A percentile compares a stretch with the other conserved stretches of the same genome.
These are phyloP conservation scores for Halictus ligatus DNA, from an alignment of 2,888 invertebrate species.

Conservation along the genomic window DNA sequence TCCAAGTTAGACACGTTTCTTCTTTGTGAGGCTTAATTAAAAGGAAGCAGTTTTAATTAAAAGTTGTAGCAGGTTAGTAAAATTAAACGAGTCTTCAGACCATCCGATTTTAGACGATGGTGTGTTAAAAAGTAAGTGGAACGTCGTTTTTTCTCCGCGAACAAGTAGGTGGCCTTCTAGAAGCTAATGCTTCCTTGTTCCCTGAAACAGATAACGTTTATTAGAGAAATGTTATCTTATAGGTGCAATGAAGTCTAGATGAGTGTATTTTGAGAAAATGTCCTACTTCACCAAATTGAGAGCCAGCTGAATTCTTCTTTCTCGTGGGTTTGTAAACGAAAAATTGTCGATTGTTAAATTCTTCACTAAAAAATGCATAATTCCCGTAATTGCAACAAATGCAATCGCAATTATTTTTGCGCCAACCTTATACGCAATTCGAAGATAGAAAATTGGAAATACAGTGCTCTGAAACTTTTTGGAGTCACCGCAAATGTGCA, in stretches of 20 bases:
- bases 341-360: background rate
- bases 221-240: background rate
- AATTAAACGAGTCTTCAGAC: background rate
- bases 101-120: background rate
- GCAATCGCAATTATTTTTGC: no score
- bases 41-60: conserved; percentile 3
- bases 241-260: background rate
- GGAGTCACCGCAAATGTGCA: background rate
- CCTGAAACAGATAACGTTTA: background rate
- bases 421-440: no score
- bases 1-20: background rate
- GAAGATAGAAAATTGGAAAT: no score
- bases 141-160: background rate
- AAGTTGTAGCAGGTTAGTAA: conserved; percentile 1
- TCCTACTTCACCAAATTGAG: background rate
- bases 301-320: background rate
- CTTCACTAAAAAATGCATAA: no score
- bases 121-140: background rate
- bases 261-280: no score
- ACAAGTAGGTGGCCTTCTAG: background rate
- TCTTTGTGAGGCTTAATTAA: background rate
- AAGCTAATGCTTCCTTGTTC: background rate
- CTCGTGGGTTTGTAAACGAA: background rate
- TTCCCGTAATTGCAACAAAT: no score
- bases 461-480: background rate